Percentiles rank a stretch among this genome's conserved stretches.
phyloP scores from a whole-genome alignment of 2,797 vertebrate genomes.

The Lagodon rhomboides region DNA sequence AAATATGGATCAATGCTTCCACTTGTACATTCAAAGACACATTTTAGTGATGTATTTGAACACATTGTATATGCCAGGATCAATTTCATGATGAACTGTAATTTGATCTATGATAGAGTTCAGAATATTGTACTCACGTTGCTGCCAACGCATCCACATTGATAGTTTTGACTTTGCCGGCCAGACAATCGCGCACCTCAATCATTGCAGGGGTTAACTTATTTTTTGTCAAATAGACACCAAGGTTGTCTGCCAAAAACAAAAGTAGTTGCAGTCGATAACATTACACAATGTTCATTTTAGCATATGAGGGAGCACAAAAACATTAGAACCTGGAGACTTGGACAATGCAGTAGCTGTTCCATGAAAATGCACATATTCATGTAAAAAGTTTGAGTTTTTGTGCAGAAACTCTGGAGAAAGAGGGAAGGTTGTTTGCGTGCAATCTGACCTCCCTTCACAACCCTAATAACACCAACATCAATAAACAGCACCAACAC shows the following conservation, averaged over 20 bases:
- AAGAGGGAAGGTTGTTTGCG: no score
- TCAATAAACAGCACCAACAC: no score
- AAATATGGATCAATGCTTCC: no score
- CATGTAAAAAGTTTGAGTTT: no score
- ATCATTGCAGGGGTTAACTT: not conserved
- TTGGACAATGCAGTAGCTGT: not conserved
- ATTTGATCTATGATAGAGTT: not conserved
- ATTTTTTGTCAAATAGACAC: conserved; percentile 47
- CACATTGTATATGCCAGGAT: not conserved
- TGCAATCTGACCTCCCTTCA: no score
- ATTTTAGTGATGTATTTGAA: not conserved
- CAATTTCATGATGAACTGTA: no score
- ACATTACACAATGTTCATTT: no score
- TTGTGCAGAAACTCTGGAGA: no score
- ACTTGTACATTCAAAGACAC: not conserved
- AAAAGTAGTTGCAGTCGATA: not conserved
- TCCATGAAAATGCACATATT: no score
- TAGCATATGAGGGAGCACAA: not conserved
- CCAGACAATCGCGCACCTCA: conserved; percentile 30
- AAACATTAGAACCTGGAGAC: not conserved
- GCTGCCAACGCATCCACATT: conserved; percentile 52
- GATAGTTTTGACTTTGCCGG: conserved; percentile 12
- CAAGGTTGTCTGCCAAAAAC: conserved; percentile 62
- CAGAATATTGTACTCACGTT: conserved; percentile 38
- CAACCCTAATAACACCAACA: no score